phyloP scores from a whole-genome alignment of 1,140 invertebrate species.

The Drosophila elegans region DNA sequence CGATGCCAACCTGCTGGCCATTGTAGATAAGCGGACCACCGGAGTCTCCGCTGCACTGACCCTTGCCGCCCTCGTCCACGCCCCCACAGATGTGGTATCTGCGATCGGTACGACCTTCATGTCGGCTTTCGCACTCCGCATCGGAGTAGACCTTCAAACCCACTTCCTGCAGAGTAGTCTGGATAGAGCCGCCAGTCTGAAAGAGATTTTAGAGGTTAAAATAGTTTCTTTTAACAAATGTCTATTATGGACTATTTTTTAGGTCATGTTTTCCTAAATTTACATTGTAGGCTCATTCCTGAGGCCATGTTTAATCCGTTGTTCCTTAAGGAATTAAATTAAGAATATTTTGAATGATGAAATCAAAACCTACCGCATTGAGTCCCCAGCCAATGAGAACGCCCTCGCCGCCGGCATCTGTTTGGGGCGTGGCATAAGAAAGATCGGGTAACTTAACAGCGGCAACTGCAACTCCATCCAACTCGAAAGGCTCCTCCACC shows the following conservation, averaged over 20 bases:
- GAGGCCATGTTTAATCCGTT: background rate
- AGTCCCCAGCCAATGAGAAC: slow-evolving; percentile 80
- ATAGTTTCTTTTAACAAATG: too few species aligned
- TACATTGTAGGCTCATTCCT: too few species aligned
- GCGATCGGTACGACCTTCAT: slow-evolving; percentile 57
- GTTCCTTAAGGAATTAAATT: background rate
- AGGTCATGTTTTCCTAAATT: too few species aligned
- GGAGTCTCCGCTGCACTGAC: slow-evolving; percentile 85
- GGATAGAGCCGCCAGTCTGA: slow-evolving; percentile 78
- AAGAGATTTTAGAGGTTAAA: background rate
- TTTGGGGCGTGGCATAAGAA: slow-evolving; percentile 58
- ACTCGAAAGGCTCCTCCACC: slow-evolving; percentile 53
- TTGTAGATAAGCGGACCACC: slow-evolving; percentile 84
- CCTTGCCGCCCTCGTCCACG: slow-evolving; percentile 84
- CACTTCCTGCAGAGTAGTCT: slow-evolving; percentile 80
- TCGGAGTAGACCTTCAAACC: slow-evolving; percentile 80
- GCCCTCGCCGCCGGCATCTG: slow-evolving; percentile 50
- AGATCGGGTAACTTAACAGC: slow-evolving; percentile 57
- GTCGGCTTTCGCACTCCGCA: slow-evolving; percentile 66
- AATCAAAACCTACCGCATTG: slow-evolving; percentile 55
- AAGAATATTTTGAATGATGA: too few species aligned
- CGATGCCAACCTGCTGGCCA: slow-evolving; percentile 80
- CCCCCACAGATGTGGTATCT: slow-evolving; percentile 84
- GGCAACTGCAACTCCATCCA: slow-evolving; percentile 62
- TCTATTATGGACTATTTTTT: too few species aligned